Conservation (phyloP, 2,797 vertebrate genomes). For the Cetoscarus ocellatus region DNA sequence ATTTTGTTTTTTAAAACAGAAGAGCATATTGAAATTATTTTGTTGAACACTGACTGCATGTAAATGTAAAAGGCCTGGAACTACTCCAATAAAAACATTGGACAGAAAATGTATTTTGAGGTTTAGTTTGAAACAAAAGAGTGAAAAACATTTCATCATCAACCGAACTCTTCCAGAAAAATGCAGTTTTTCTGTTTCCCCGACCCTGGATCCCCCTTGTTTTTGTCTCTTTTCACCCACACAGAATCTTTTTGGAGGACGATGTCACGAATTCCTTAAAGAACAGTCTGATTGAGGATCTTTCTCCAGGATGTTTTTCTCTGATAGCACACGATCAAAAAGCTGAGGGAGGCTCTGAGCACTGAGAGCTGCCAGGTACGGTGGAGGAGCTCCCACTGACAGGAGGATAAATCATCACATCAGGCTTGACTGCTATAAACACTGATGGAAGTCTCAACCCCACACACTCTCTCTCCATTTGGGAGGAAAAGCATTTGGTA, state of each 20-base stretch:
- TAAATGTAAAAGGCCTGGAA: too few species aligned
- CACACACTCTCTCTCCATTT: background rate
- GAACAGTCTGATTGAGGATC: background rate
- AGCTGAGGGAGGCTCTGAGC: conserved; percentile 9
- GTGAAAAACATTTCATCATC: too few species aligned
- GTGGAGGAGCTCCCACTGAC: conserved; percentile 37
- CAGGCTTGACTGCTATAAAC: conserved; percentile 43
- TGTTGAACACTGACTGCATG: too few species aligned
- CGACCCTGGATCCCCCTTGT: background rate
- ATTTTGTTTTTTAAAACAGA: too few species aligned
- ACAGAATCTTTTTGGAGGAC: background rate
- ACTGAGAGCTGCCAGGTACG: conserved; percentile 2
- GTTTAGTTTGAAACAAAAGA: too few species aligned
- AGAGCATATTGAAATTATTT: too few species aligned
- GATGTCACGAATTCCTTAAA: background rate
- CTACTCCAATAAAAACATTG: too few species aligned
- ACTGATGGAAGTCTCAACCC: conserved; percentile 12
- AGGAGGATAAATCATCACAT: conserved; percentile 54
- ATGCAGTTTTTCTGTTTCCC: background rate
- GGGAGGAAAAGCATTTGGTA: conserved; percentile 31
- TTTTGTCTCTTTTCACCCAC: background rate
- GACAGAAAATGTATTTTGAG: too few species aligned
- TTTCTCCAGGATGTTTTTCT: background rate
- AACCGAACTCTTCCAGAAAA: too few species aligned
- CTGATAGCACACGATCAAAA: conserved; percentile 15